phyloP scores from a whole-genome alignment of 2,113 vertebrate species.

The Sebastes fasciatus region DNA sequence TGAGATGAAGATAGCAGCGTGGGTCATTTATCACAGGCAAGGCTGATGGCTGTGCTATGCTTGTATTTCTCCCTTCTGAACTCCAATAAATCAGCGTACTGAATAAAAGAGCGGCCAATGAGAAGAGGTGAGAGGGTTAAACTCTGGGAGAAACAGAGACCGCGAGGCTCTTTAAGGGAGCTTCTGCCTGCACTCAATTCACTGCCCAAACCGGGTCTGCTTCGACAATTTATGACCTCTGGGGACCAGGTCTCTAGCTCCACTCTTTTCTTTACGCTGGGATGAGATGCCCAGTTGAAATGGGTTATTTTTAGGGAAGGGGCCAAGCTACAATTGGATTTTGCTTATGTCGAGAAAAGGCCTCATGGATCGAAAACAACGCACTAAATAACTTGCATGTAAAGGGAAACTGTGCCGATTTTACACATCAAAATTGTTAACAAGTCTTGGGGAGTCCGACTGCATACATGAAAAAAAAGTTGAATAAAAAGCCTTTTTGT shows the following conservation, averaged over 20 bases:
- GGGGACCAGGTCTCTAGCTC: conserved; percentile 35
- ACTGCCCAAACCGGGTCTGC: conserved; percentile 50
- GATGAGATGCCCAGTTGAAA: conserved; percentile 41
- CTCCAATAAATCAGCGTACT: conserved; percentile 81
- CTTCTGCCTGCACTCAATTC: conserved; percentile 72
- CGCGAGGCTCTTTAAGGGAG: conserved; percentile 73
- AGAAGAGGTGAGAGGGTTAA: conserved; percentile 81
- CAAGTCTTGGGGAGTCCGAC: background rate
- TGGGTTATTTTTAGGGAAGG: conserved; percentile 33
- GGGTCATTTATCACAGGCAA: conserved; percentile 75
- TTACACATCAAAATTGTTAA: background rate
- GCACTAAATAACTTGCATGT: background rate
- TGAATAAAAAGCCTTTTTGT: background rate
- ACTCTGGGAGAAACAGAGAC: conserved; percentile 74
- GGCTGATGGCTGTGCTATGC: conserved; percentile 70
- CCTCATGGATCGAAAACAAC: background rate
- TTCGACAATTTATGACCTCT: conserved; percentile 71
- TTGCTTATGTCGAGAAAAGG: conserved; percentile 22
- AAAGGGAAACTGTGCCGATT: background rate
- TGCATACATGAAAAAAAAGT: background rate
- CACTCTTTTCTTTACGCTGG: conserved; percentile 46
- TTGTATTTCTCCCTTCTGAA: conserved; percentile 79
- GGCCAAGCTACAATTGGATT: conserved; percentile 30
- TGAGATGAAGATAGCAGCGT: conserved; percentile 71
- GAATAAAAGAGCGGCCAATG: conserved; percentile 79